These are phyloP conservation scores for Macaria liturata DNA, from an alignment of 2,888 invertebrate genomes.

Conservation along the genomic window DNA sequence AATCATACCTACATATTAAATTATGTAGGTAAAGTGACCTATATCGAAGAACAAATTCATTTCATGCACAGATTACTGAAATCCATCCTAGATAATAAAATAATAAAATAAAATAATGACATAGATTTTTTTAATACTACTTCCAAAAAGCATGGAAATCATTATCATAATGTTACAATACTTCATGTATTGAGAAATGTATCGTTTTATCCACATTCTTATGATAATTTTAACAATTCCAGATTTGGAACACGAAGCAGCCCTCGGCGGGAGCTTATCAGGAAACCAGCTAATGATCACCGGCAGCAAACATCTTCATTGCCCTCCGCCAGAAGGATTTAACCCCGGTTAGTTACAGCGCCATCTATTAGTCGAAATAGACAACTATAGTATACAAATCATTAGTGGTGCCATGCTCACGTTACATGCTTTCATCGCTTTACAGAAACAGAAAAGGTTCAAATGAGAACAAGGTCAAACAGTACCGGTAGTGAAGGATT, in stretches of 20 bases:
- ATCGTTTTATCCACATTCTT: too few species aligned
- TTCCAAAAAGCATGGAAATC: too few species aligned
- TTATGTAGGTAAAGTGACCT: too few species aligned
- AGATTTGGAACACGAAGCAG: slow-evolving; percentile 77
- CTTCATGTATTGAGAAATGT: too few species aligned
- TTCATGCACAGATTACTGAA: too few species aligned
- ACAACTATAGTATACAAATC: slow-evolving; percentile 23
- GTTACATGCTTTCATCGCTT: slow-evolving; percentile 39
- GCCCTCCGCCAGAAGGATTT: slow-evolving; percentile 88
- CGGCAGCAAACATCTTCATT: slow-evolving; percentile 91
- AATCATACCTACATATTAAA: too few species aligned
- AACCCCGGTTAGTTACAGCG: slow-evolving; percentile 63
- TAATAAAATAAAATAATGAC: too few species aligned
- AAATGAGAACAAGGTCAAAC: slow-evolving; percentile 81
- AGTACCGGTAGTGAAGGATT: slow-evolving; percentile 83
- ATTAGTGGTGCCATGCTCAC: slow-evolving; percentile 29
- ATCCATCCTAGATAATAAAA: too few species aligned
- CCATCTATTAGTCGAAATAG: slow-evolving; percentile 14
- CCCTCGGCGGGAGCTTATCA: slow-evolving; percentile 83
- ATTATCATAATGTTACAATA: too few species aligned
- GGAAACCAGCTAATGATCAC: slow-evolving; percentile 90
- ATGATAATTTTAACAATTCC: slow-evolving; percentile 23
- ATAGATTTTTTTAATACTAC: too few species aligned
- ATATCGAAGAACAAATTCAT: too few species aligned
- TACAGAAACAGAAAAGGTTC: slow-evolving; percentile 80